Percentiles rank a stretch among this genome's conserved stretches.
Evolutionary conservation across 2,888 invertebrate species (phyloP).

Genomic region (Lacanobia oleracea): DNA sequence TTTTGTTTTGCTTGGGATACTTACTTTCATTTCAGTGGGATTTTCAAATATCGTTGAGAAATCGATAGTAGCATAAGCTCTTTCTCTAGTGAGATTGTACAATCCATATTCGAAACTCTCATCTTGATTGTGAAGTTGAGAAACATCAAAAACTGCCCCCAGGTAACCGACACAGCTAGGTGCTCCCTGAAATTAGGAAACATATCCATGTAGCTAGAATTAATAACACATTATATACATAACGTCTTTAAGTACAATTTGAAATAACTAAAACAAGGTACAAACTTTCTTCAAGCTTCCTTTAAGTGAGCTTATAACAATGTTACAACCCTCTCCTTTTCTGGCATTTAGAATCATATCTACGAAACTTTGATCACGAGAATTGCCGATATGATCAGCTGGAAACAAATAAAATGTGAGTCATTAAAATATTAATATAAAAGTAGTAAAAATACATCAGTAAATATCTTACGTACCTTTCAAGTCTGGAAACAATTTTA

Average conservation of each 20-base stretch:
- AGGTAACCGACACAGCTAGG: constrained; percentile 61
- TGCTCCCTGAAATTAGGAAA: constrained; percentile 62
- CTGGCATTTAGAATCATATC: constrained; percentile 74
- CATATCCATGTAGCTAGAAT: neutral
- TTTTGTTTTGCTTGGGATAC: constrained; percentile 23
- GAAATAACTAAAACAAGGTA: neutral
- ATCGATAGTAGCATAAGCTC: constrained; percentile 68
- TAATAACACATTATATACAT: too few species aligned
- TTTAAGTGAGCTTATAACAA: constrained; percentile 73
- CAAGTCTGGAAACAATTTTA: constrained; percentile 77
- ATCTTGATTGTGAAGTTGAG: constrained; percentile 66
- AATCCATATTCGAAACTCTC: constrained; percentile 70
- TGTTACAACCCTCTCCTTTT: constrained; percentile 73
- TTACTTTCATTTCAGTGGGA: constrained; percentile 68
- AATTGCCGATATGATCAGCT: constrained; percentile 80
- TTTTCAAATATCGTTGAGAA: constrained; percentile 70
- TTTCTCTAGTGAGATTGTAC: constrained; percentile 62
- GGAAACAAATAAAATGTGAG: constrained; percentile 48
- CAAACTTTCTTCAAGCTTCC: constrained; percentile 77
- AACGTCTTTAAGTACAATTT: neutral
- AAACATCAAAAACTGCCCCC: constrained; percentile 71
- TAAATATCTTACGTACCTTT: constrained; percentile 67
- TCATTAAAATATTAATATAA: neutral
- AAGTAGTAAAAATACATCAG: neutral
- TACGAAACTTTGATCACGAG: constrained; percentile 74